These are phyloP conservation scores for Willowsia nigromaculata DNA, from an alignment of 2,888 invertebrate species.

Conservation along the genomic window DNA sequence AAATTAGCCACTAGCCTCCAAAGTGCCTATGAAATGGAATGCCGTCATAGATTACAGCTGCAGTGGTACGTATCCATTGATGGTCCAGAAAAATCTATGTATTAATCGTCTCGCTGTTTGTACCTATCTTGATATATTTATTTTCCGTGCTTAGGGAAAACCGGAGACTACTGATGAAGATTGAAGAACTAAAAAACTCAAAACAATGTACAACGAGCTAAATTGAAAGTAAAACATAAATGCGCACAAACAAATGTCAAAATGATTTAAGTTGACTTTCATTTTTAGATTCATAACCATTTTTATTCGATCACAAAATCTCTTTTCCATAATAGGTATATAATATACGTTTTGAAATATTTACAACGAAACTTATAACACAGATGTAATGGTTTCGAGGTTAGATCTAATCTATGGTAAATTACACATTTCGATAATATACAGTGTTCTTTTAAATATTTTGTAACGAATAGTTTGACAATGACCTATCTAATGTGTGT, in stretches of 20 bases:
- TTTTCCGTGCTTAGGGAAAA: constrained; percentile 57
- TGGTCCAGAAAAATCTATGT: neutral
- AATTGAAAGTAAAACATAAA: neutral
- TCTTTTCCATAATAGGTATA: constrained; percentile 7
- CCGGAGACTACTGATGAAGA: constrained; percentile 39
- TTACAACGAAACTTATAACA: constrained; percentile 53
- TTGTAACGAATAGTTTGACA: neutral
- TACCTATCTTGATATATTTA: no score
- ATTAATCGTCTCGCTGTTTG: no score
- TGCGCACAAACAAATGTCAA: neutral
- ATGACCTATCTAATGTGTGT: neutral
- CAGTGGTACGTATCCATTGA: constrained; percentile 54
- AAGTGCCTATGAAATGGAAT: constrained; percentile 71
- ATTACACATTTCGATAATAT: constrained; percentile 7
- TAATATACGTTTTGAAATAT: constrained; percentile 1
- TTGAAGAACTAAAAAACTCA: constrained; percentile 38
- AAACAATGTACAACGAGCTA: neutral
- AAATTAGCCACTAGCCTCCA: constrained; percentile 55
- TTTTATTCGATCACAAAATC: constrained; percentile 50
- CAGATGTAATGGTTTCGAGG: constrained; percentile 36
- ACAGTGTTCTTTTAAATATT: neutral
- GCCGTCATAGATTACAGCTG: constrained; percentile 52
- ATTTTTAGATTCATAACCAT: neutral
- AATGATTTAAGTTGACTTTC: neutral
- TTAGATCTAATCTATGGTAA: neutral